Evolutionary conservation across 2,888 invertebrate species (phyloP).

Genomic region (Frankliniella intonsa): DNA sequence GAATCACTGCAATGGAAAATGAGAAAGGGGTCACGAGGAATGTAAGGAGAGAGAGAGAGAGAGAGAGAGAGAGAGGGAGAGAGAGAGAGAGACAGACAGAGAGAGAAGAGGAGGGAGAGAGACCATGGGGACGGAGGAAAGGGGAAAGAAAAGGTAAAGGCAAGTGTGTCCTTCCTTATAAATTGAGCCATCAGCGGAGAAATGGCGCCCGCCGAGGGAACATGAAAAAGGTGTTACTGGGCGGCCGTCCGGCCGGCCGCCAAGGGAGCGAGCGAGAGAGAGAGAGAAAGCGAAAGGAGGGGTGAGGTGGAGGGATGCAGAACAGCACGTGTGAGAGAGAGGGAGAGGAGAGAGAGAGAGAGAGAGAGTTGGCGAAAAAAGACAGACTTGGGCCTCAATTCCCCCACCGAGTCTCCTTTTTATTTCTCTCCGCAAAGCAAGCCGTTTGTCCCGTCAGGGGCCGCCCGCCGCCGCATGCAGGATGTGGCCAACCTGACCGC

Average conservation of each 20-base stretch:
- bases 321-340: not conserved
- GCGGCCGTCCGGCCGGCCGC: not conserved
- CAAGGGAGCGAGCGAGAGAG: not conserved
- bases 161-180: conserved; percentile 16
- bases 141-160: not conserved
- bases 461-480: no score
- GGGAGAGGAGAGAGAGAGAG: not conserved
- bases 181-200: conserved; percentile 26
- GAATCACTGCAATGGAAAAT: not conserved
- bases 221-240: conserved; percentile 22
- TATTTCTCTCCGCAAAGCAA: no score
- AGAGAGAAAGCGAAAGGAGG: not conserved
- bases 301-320: not conserved
- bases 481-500: no score
- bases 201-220: conserved; percentile 12
- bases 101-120: not conserved
- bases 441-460: no score
- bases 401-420: no score
- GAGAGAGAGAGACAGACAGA: not conserved
- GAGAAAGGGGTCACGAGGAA: not conserved
- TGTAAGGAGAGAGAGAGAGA: not conserved
- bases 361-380: not conserved
- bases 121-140: not conserved
- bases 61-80: not conserved
- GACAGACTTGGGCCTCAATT: no score